Conservation (phyloP, 2,113 vertebrate species). For the Herpetotheres cachinnans region DNA sequence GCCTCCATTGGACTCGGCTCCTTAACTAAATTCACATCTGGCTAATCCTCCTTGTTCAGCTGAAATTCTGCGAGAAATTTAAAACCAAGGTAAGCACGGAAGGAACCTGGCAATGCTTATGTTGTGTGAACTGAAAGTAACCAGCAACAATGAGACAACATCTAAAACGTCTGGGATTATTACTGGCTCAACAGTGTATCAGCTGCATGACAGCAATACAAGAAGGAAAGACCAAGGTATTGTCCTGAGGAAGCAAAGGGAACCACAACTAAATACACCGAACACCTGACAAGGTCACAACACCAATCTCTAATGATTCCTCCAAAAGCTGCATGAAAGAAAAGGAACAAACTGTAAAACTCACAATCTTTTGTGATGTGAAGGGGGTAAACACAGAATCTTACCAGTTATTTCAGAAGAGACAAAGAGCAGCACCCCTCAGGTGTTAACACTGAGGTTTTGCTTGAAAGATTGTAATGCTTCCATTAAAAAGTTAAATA, state of each 20-base stretch:
- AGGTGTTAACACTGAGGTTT: background rate
- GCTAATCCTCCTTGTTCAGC: background rate
- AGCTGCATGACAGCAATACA: background rate
- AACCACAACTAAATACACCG: background rate
- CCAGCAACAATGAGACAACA: background rate
- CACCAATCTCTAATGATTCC: background rate
- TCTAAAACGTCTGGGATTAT: background rate
- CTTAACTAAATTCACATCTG: background rate
- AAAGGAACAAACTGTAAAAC: background rate
- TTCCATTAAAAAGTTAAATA: background rate
- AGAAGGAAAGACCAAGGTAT: background rate
- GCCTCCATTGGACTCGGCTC: background rate
- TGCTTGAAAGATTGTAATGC: background rate
- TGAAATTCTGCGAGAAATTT: background rate
- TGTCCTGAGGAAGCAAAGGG: background rate
- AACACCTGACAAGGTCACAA: background rate
- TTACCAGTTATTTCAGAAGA: background rate
- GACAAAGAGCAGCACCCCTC: background rate
- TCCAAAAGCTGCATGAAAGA: background rate
- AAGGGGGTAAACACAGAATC: background rate
- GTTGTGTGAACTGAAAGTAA: background rate
- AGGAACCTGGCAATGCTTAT: background rate
- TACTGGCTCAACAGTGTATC: background rate
- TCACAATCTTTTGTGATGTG: background rate
- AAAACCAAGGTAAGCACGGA: background rate